A percentile compares a stretch with the other conserved stretches of the same genome.
Conservation (phyloP, 2,888 invertebrate genomes). For the Esperia sulphurella region DNA sequence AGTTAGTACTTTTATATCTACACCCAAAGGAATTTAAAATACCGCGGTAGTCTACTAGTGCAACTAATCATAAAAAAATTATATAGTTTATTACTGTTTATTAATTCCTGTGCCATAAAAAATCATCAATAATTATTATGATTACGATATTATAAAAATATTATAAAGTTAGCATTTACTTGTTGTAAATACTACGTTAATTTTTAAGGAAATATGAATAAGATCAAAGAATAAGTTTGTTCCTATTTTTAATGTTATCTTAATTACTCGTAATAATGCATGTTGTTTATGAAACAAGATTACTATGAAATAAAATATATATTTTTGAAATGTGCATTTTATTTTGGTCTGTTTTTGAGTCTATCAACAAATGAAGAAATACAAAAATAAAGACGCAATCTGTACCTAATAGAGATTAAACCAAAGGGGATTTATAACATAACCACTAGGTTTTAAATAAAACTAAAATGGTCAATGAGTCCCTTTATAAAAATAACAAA, state of each 20-base stretch:
- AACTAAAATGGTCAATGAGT: too few relatives aligned
- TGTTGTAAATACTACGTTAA: conserved; percentile 24
- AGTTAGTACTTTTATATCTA: too few relatives aligned
- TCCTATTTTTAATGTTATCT: conserved; percentile 15
- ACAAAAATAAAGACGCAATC: neutral
- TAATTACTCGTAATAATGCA: conserved; percentile 21
- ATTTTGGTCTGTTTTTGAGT: too few relatives aligned
- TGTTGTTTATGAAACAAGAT: conserved; percentile 18
- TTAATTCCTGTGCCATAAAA: neutral
- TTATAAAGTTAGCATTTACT: conserved; percentile 21
- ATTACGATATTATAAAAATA: neutral
- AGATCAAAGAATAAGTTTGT: conserved; percentile 12
- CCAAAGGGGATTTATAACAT: too few relatives aligned
- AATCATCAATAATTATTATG: neutral
- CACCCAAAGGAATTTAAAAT: too few relatives aligned
- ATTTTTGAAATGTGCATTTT: neutral
- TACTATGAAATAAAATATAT: neutral
- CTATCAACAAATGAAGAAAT: too few relatives aligned
- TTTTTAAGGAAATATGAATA: conserved; percentile 7
- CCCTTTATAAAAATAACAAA: too few relatives aligned
- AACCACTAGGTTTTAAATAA: too few relatives aligned
- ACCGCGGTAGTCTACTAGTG: too few relatives aligned
- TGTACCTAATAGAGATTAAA: too few relatives aligned
- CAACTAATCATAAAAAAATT: too few relatives aligned
- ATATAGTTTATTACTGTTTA: too few relatives aligned